These are phyloP conservation scores for Pediacus dermestoides DNA, from an alignment of 2,888 invertebrate species.

Conservation along the genomic window DNA sequence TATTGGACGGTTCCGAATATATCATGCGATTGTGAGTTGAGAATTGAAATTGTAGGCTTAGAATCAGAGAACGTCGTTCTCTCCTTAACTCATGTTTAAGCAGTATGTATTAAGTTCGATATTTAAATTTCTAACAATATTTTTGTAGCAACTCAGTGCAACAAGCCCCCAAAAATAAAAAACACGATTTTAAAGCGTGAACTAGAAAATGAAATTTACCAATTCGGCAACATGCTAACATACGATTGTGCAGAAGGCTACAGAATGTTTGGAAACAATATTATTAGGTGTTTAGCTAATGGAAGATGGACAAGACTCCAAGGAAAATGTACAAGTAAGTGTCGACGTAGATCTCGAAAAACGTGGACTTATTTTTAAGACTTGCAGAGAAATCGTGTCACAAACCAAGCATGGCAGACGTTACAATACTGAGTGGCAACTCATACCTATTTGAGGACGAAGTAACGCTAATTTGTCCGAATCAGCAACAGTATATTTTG, in stretches of 20 bases:
- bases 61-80: no score
- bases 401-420: conserved; percentile 48
- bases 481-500: conserved; percentile 32
- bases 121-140: not conserved
- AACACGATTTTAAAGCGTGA: conserved; percentile 39
- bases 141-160: conserved; percentile 47
- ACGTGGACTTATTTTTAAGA: not conserved
- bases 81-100: no score
- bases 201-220: conserved; percentile 31
- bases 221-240: conserved; percentile 48
- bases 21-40: conserved; percentile 50
- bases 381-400: conserved; percentile 52
- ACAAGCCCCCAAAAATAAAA: conserved; percentile 40
- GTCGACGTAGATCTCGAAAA: conserved; percentile 1
- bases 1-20: conserved; percentile 52
- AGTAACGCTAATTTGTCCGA: conserved; percentile 47
- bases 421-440: conserved; percentile 48
- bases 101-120: no score
- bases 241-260: conserved; percentile 53
- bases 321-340: conserved; percentile 54
- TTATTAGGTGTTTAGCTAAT: conserved; percentile 48
- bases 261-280: conserved; percentile 48
- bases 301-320: conserved; percentile 54
- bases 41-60: no score
- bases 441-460: conserved; percentile 53